Evolutionary conservation across 2,113 vertebrate species (phyloP).

Genomic region (Gallinago jamesoni): DNA sequence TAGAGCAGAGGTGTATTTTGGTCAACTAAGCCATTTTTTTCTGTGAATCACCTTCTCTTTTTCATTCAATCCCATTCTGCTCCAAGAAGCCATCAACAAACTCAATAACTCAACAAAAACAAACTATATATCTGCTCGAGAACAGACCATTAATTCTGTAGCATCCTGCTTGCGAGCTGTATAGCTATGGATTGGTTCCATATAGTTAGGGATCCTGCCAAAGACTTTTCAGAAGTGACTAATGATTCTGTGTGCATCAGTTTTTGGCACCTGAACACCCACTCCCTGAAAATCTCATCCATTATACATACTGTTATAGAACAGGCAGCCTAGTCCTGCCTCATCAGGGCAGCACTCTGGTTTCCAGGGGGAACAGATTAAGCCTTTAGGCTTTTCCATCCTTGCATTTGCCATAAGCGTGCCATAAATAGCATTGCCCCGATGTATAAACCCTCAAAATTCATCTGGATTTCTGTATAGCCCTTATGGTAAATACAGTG

Average conservation of each 20-base stretch:
- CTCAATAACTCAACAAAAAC: slow-evolving; percentile 65
- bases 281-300: slow-evolving; percentile 54
- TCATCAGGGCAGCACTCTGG: background rate
- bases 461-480: background rate
- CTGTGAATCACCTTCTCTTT: slow-evolving; percentile 60
- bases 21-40: slow-evolving; percentile 41
- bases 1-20: slow-evolving; percentile 18
- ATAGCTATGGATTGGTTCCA: slow-evolving; percentile 53
- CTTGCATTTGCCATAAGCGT: background rate
- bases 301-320: slow-evolving; percentile 57
- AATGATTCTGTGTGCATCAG: slow-evolving; percentile 59
- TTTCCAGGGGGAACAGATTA: slow-evolving; percentile 35
- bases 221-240: slow-evolving; percentile 61
- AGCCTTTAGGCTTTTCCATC: background rate
- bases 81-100: slow-evolving; percentile 63
- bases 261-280: slow-evolving; percentile 55
- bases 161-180: slow-evolving; percentile 39
- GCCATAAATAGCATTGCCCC: background rate
- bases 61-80: slow-evolving; percentile 55
- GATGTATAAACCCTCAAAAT: background rate
- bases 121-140: slow-evolving; percentile 59
- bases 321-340: slow-evolving; percentile 8
- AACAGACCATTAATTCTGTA: slow-evolving; percentile 58
- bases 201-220: slow-evolving; percentile 58
- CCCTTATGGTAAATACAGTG: background rate